Evolutionary conservation across 2,797 vertebrate genomes (phyloP), one percentile per base, ranked within the genome.

Genomic region (Malacoctenus gilli): DNA sequence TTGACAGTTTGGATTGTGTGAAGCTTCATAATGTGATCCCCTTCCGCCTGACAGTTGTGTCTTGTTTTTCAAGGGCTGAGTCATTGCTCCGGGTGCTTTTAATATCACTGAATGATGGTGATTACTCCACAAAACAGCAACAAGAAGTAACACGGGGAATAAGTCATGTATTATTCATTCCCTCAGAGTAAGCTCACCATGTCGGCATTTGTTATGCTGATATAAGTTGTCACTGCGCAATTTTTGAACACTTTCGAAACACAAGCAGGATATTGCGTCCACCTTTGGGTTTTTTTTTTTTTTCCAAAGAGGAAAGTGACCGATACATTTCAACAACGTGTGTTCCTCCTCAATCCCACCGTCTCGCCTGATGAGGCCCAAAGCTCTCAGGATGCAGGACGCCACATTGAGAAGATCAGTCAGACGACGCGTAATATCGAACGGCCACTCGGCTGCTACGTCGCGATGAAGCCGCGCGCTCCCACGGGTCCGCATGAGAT

Each of bases 131-230:
- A 68, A 54, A 78, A 68, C 39, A 56, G 31, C 48, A 58, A 44
- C 46, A 44, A 70, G 62, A 44, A 70, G 62, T 67, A 56, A 67
- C 61, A 70, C 61, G 42, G 50, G 56, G 47, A 64, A 52, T 55
- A 72, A 39, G 32, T 71, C 57, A 72, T 79, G 42, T 77, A 65
- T 82, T 77, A 79, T 80, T 73, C 62, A 79, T 69, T 32, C 49
- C 39, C 50, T 75, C 34, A 21, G 58, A 60, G 66, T 34, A 48
- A 25, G 52, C 44, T 70, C 68, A 81, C 68, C 60, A 74, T 57
- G 63, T 1, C 28, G 38, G 38, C 46, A 56, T 83, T 75, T 75
- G 36, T 75, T 72, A 43, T 37, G 40, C 37, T 25, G 44, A 59
- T 53, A 30, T 44, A 34, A 41, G 31, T 41, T 55, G 42, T 61